Conservation (phyloP, 2,113 vertebrate species). For the Aviceda subcristata region DNA sequence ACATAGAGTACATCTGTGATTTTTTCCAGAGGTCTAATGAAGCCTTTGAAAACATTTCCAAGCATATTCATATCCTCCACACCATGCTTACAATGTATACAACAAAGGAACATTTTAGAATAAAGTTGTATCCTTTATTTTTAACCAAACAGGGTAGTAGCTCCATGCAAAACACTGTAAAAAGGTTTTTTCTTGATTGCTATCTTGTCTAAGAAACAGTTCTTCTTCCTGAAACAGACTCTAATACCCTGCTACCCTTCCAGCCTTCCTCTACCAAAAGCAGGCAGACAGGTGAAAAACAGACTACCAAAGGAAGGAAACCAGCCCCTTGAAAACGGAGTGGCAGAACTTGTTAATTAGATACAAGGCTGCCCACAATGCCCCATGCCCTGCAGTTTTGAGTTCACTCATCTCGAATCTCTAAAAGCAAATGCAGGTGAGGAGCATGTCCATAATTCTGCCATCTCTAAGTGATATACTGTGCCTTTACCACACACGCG, state of each 20-base stretch:
- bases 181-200: background rate
- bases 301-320: background rate
- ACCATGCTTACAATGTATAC: background rate
- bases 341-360: background rate
- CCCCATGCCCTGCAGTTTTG: background rate
- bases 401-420: background rate
- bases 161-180: background rate
- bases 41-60: background rate
- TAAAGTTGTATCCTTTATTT: background rate
- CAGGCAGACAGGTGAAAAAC: background rate
- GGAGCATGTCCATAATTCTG: background rate
- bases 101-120: background rate
- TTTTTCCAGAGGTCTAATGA: background rate
- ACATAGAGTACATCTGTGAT: background rate
- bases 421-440: background rate
- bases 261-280: background rate
- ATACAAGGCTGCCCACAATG: background rate
- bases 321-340: background rate
- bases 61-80: background rate
- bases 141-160: rapidly evolving
- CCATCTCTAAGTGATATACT: background rate
- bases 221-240: background rate
- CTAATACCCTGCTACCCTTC: background rate
- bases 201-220: background rate
- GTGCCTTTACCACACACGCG: background rate